Evolutionary conservation across 2,797 vertebrate species (phyloP).

Genomic region (Helicolenus hilgendorfi): DNA sequence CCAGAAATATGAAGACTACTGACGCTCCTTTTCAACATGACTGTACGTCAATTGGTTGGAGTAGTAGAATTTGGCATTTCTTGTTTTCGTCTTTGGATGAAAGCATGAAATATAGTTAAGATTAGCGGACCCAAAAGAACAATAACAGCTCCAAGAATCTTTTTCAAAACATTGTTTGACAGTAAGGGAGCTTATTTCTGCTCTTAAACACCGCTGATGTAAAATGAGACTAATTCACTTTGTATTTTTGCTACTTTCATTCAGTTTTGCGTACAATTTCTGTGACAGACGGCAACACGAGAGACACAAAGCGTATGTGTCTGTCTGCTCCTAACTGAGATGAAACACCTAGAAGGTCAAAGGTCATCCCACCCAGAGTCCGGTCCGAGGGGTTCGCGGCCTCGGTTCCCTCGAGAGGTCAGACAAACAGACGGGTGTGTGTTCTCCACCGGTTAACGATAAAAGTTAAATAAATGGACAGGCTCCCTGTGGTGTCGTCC

Average conservation of each 20-base stretch:
- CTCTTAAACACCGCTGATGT: neutral
- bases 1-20: conserved; percentile 1
- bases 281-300: neutral
- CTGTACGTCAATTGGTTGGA: neutral
- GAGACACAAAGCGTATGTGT: conserved; percentile 9
- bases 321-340: conserved; percentile 61
- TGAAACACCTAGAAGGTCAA: conserved; percentile 79
- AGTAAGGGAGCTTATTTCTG: neutral
- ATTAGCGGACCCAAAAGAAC: neutral
- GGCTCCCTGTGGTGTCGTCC: conserved; percentile 57
- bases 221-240: neutral
- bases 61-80: neutral
- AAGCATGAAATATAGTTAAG: conserved; percentile 26
- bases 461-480: conserved; percentile 79
- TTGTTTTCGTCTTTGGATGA: conserved; percentile 27
- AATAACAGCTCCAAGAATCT: neutral
- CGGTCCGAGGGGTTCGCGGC: conserved; percentile 20
- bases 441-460: conserved; percentile 64
- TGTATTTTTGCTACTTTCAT: neutral
- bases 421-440: conserved; percentile 70
- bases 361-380: conserved; percentile 85
- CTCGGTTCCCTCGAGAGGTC: conserved; percentile 63
- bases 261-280: neutral
- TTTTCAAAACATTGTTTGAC: conserved; percentile 1
- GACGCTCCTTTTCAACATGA: neutral